Evolutionary conservation across 35 echinoderm and acorn worm genomes (phyloP).

Genomic region (Stichopus chloronotus): DNA sequence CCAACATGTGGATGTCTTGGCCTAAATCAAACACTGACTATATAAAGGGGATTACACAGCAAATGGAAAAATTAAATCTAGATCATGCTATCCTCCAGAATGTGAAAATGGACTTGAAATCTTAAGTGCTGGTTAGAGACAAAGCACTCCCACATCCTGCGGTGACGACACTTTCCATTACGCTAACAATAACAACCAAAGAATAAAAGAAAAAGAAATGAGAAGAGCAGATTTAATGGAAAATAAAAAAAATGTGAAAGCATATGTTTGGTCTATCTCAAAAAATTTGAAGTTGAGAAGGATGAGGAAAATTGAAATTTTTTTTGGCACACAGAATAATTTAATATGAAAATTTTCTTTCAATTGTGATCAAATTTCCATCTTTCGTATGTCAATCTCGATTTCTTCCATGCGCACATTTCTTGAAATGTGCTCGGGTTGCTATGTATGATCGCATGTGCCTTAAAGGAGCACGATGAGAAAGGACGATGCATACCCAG

Average conservation of each 20-base stretch:
- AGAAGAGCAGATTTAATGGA: not conserved
- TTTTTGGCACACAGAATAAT: not conserved
- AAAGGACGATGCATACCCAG: no score
- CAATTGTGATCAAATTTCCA: slow-evolving; percentile 9
- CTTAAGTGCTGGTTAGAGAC: no score
- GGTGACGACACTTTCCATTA: no score
- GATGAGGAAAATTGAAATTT: not conserved
- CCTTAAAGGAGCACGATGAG: not conserved
- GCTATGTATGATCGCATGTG: not conserved
- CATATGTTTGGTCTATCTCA: not conserved
- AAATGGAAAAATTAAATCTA: no score
- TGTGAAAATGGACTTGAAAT: no score
- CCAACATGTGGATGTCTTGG: no score
- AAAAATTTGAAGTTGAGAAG: not conserved
- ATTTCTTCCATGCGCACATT: not conserved
- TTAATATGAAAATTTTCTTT: slow-evolving; percentile 8
- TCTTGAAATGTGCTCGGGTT: not conserved
- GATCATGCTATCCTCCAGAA: no score
- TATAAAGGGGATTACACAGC: no score
- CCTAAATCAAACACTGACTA: no score
- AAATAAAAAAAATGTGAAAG: not conserved
- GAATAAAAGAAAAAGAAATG: not conserved
- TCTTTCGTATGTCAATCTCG: not conserved
- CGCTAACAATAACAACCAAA: not conserved
- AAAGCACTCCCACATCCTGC: no score